These are phyloP conservation scores for Gastracanthus pulcherrimus DNA, from an alignment of 2,888 invertebrate genomes.

Conservation along the genomic window DNA sequence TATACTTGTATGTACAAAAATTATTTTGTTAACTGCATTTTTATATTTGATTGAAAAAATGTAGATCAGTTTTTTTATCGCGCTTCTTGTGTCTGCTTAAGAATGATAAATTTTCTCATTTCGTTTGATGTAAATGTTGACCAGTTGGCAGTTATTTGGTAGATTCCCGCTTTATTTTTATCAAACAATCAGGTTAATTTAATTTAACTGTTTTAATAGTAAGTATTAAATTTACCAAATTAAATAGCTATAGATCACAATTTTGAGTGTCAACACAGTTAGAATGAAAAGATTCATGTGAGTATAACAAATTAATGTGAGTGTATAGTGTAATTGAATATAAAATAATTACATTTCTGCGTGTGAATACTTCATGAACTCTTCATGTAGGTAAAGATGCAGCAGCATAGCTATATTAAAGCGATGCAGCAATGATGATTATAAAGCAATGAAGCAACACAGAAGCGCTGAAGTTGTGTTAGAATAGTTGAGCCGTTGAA, in stretches of 20 bases:
- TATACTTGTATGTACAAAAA: too few relatives aligned
- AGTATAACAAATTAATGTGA: not conserved
- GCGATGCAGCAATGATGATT: too few relatives aligned
- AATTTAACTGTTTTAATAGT: not conserved
- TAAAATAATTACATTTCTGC: too few relatives aligned
- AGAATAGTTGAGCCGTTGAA: too few relatives aligned
- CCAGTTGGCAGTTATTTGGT: not conserved
- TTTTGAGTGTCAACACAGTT: not conserved
- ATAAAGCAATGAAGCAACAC: too few relatives aligned
- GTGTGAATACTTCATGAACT: too few relatives aligned
- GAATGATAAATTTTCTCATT: not conserved
- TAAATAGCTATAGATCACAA: not conserved
- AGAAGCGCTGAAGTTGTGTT: too few relatives aligned
- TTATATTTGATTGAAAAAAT: not conserved
- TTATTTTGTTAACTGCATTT: too few relatives aligned
- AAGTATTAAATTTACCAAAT: not conserved
- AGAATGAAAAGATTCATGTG: not conserved
- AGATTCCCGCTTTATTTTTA: not conserved
- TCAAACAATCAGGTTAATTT: not conserved
- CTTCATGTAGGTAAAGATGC: too few relatives aligned
- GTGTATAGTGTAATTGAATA: too few relatives aligned
- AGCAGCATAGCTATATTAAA: too few relatives aligned
- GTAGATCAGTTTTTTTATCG: not conserved
- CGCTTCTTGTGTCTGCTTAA: not conserved
- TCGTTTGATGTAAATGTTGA: not conserved